These are phyloP conservation scores for Onychomys torridus DNA, from an alignment of 2,797 vertebrate species.

Conservation along the genomic window DNA sequence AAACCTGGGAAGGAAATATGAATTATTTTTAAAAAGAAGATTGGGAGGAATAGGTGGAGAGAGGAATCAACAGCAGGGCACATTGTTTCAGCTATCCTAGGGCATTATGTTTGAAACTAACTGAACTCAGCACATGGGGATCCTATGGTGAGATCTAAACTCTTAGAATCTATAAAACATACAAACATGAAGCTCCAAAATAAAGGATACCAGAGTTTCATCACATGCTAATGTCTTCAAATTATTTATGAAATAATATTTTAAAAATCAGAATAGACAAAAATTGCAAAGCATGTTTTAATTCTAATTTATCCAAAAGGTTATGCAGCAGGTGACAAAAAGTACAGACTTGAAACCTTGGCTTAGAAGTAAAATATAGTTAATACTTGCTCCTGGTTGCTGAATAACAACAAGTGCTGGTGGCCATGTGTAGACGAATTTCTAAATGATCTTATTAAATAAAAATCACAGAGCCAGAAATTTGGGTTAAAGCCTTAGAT, in stretches of 20 bases:
- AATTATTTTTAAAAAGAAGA: conserved; percentile 23
- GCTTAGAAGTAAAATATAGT: conserved; percentile 31
- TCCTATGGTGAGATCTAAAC: background rate
- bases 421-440: too few species aligned
- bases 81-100: background rate
- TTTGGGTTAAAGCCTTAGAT: too few species aligned
- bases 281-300: background rate
- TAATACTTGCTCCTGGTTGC: background rate
- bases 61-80: background rate
- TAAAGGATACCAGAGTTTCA: background rate
- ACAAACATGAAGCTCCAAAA: background rate
- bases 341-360: background rate
- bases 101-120: background rate
- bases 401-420: background rate
- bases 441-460: too few species aligned
- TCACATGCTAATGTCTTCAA: background rate
- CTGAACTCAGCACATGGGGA: background rate
- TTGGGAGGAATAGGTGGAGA: background rate
- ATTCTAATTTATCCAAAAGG: background rate
- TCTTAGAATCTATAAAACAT: conserved; percentile 15
- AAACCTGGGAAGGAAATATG: background rate
- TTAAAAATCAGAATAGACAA: background rate
- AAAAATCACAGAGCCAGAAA: too few species aligned
- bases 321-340: background rate
- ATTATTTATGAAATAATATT: conserved; percentile 4